A percentile compares a stretch with the other conserved stretches of the same genome.
Conservation (phyloP, 2,797 vertebrate species). For the Erethizon dorsatum region DNA sequence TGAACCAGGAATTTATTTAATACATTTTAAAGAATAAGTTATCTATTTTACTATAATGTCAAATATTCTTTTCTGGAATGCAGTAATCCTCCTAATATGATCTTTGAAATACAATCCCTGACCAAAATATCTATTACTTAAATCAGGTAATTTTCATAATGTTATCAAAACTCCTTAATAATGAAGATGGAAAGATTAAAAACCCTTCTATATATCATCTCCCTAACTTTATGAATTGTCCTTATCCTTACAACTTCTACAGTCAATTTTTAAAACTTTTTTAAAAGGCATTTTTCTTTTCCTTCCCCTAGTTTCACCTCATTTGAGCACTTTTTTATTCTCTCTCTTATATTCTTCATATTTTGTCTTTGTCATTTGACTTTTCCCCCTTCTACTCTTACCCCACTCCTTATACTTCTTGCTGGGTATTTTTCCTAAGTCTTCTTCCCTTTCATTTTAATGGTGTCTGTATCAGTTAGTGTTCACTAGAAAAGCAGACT, state of each 20-base stretch:
- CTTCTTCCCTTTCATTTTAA: background rate
- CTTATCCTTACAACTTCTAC: background rate
- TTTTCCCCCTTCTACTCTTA: background rate
- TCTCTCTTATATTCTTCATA: background rate
- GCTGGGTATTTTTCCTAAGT: background rate
- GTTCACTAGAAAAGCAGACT: background rate
- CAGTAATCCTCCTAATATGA: background rate
- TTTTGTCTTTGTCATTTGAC: background rate
- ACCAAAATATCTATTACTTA: background rate
- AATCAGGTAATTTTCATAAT: constrained; percentile 29
- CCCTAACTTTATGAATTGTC: background rate
- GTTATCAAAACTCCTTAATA: constrained; percentile 47
- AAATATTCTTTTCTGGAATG: background rate
- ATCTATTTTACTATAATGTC: constrained; percentile 10
- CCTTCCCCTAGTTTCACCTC: background rate
- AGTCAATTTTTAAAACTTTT: background rate
- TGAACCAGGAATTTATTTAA: background rate
- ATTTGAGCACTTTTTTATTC: background rate
- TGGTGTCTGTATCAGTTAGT: background rate
- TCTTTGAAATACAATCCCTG: background rate
- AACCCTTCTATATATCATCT: background rate
- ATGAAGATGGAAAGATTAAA: background rate
- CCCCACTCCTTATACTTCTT: background rate
- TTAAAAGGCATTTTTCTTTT: background rate
- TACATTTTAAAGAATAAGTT: background rate